These are phyloP conservation scores for Diacarnus erythraeanus DNA, from an alignment of 37 sponge, comb jelly and placozoan genomes.

Conservation along the genomic window DNA sequence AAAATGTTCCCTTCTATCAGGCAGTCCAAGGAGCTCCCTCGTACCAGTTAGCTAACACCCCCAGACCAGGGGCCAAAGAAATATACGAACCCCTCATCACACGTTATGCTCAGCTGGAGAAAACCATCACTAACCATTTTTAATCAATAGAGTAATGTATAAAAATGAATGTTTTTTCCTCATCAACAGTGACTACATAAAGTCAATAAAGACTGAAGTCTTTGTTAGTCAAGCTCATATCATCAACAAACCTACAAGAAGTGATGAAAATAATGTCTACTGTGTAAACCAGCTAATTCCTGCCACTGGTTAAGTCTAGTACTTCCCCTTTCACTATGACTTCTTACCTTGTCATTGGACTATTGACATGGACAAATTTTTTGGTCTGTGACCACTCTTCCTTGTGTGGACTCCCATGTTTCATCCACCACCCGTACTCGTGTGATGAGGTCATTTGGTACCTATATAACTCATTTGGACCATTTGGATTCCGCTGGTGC, in stretches of 20 bases:
- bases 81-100: constrained; percentile 3
- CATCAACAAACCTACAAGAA: constrained; percentile 94
- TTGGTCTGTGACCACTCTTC: constrained; percentile 69
- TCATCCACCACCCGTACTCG: constrained; percentile 95
- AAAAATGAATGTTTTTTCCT: background rate
- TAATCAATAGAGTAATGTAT: background rate
- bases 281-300: background rate
- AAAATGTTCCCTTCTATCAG: constrained; percentile 11
- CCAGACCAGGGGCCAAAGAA: constrained; percentile 5
- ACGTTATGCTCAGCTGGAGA: background rate
- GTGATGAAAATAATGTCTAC: background rate
- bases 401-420: constrained; percentile 36
- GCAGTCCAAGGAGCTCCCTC: constrained; percentile 31
- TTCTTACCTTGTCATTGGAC: constrained; percentile 96
- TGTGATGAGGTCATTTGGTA: constrained; percentile 86
- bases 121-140: background rate
- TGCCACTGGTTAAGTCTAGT: background rate
- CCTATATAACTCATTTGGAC: constrained; percentile 82
- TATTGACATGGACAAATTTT: constrained; percentile 82
- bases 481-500: constrained; percentile 81
- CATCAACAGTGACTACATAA: background rate
- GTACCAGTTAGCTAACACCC: constrained; percentile 23
- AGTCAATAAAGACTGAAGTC: constrained; percentile 86
- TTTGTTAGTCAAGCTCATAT: constrained; percentile 96
- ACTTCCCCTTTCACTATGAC: constrained; percentile 4